phyloP scores from a whole-genome alignment of 2,888 invertebrate genomes.

The Chironomus riparius region DNA sequence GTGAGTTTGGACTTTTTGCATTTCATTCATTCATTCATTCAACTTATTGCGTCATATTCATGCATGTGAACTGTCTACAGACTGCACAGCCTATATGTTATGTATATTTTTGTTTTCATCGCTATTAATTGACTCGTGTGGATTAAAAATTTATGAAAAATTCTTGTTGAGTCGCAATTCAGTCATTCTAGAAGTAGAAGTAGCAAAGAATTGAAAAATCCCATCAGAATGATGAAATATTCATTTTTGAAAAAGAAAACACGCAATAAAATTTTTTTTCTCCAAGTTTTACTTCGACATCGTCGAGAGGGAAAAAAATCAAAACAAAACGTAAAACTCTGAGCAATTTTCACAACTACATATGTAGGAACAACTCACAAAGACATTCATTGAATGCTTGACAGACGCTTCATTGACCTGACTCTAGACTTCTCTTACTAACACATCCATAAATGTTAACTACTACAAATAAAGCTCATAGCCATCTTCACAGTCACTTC shows the following conservation, averaged over 20 bases:
- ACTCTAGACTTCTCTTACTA: not conserved
- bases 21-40: too few species aligned
- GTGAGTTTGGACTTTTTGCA: too few species aligned
- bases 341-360: too few species aligned
- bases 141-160: too few species aligned
- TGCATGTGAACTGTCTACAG: too few species aligned
- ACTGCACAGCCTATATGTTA: too few species aligned
- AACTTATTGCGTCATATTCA: too few species aligned
- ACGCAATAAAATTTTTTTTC: not conserved
- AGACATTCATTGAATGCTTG: conserved; percentile 2
- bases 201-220: not conserved
- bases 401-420: conserved; percentile 2
- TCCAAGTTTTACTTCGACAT: not conserved
- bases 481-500: not conserved
- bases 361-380: not conserved
- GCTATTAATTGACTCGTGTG: too few species aligned
- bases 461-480: not conserved
- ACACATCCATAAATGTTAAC: not conserved
- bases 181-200: too few species aligned
- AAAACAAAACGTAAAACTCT: conserved; percentile 26
- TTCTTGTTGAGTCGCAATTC: too few species aligned
- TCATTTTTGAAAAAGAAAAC: not conserved
- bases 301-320: conserved; percentile 15
- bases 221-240: not conserved
- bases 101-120: too few species aligned